Conservation (phyloP, 2,113 vertebrate genomes). For the Chinchilla lanigera region DNA sequence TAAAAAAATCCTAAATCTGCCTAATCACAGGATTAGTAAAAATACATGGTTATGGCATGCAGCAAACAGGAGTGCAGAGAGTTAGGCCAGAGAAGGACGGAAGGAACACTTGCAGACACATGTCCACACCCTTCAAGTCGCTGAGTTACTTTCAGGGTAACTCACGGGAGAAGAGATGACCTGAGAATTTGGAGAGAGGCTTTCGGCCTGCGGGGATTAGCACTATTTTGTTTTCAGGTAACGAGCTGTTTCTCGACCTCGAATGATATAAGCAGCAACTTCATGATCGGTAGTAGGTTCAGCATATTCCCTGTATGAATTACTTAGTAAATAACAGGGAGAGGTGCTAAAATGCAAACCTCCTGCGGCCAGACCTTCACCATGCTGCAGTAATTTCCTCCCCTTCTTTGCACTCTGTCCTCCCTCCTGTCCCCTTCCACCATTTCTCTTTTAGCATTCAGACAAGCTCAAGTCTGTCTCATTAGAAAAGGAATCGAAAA, state of each 20-base stretch:
- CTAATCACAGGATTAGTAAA: not conserved
- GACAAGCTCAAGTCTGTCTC: not conserved
- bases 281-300: not conserved
- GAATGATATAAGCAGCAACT: not conserved
- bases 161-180: not conserved
- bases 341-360: constrained; percentile 40
- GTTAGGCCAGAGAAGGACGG: not conserved
- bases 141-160: not conserved
- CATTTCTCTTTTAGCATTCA: constrained; percentile 21
- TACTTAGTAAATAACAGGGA: not conserved
- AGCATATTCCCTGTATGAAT: constrained; percentile 13
- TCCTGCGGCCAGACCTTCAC: not conserved
- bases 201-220: not conserved
- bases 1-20: constrained; percentile 47
- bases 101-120: not conserved
- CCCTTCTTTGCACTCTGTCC: not conserved
- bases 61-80: not conserved
- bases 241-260: constrained; percentile 15
- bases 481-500: not conserved
- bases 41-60: not conserved
- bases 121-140: not conserved
- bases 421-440: not conserved
- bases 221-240: not conserved
- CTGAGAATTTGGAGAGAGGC: not conserved
- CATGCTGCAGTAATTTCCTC: not conserved